Percentiles rank a stretch among this genome's conserved stretches.
Evolutionary conservation across 2,113 vertebrate genomes (phyloP).

Genomic region (Recurvirostra avosetta): DNA sequence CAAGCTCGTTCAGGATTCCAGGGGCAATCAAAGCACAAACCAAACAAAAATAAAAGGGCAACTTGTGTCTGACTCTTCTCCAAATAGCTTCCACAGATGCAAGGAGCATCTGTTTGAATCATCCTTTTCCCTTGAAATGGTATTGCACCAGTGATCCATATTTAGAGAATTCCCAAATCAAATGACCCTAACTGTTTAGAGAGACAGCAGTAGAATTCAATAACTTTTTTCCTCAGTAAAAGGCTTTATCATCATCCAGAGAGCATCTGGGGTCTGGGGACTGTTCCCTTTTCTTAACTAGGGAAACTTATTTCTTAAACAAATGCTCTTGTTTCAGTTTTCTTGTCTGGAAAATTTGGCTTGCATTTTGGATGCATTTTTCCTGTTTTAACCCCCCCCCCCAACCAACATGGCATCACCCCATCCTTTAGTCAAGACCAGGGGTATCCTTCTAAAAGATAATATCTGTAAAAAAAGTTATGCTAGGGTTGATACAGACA

Average conservation of each 20-base stretch:
- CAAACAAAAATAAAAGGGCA: conserved; percentile 57
- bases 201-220: neutral
- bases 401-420: neutral
- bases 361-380: neutral
- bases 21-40: conserved; percentile 51
- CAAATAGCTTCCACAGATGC: conserved; percentile 47
- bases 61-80: neutral
- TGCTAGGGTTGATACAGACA: neutral
- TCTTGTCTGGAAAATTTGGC: neutral
- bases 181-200: conserved; percentile 5
- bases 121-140: neutral
- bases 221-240: neutral
- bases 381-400: neutral
- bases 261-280: neutral
- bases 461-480: neutral
- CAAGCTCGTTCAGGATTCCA: conserved; percentile 29
- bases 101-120: conserved; percentile 46
- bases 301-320: neutral
- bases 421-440: neutral
- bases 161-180: conserved; percentile 36
- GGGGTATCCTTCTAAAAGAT: neutral
- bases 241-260: neutral
- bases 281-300: neutral
- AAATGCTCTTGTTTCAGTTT: neutral
- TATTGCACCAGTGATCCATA: neutral